phyloP scores from a whole-genome alignment of 2,888 invertebrate species.

The Embidobia sp. region DNA sequence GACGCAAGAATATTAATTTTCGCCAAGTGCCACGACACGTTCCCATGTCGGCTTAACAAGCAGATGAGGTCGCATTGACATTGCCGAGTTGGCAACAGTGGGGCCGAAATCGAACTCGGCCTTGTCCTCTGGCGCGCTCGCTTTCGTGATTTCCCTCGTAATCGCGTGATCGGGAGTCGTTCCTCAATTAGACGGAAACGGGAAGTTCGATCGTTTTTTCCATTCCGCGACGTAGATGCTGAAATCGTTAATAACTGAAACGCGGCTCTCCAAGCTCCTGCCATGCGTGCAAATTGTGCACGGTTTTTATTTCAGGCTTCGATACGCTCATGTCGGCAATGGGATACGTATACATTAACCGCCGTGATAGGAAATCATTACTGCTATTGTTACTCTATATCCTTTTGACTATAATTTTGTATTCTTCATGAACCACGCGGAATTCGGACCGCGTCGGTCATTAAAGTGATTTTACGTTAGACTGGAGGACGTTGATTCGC shows the following conservation, averaged over 20 bases:
- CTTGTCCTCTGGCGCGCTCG: slow-evolving; percentile 23
- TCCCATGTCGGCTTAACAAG: slow-evolving; percentile 3
- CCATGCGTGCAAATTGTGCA: slow-evolving; percentile 26
- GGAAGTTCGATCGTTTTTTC: slow-evolving; percentile 10
- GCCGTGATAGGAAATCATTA: slow-evolving; percentile 28
- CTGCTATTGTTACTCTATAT: neutral
- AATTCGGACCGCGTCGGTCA: neutral
- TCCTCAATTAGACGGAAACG: neutral
- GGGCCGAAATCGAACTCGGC: slow-evolving; percentile 29
- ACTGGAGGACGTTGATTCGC: neutral
- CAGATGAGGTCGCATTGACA: slow-evolving; percentile 16
- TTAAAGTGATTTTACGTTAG: neutral
- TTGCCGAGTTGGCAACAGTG: slow-evolving; percentile 10
- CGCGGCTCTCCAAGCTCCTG: neutral
- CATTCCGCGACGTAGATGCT: slow-evolving; percentile 12
- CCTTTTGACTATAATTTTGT: neutral
- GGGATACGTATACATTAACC: slow-evolving; percentile 29
- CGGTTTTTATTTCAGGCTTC: slow-evolving; percentile 54
- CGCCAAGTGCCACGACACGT: slow-evolving; percentile 8
- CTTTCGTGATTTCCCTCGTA: slow-evolving; percentile 24
- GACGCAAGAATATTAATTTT: too few relatives aligned
- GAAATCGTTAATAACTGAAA: slow-evolving; percentile 33
- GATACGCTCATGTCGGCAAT: slow-evolving; percentile 53
- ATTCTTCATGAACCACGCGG: slow-evolving; percentile 6
- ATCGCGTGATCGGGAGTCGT: slow-evolving; percentile 29